Conservation (phyloP, 2,888 invertebrate species). For the Metallyticus violacea region DNA sequence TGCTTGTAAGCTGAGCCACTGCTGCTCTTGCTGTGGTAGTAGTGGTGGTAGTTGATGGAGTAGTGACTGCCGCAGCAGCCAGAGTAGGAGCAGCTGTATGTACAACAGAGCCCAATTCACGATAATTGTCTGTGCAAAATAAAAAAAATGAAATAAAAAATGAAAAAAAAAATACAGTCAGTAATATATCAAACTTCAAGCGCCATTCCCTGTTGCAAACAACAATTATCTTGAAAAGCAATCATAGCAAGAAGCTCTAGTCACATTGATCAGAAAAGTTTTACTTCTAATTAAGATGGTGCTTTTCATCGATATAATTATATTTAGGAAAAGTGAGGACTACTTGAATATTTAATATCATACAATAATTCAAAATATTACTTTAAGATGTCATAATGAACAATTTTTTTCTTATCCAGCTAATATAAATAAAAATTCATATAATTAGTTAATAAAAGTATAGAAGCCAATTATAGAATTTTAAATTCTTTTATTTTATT, state of each 20-base stretch:
- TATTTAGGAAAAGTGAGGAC: background rate
- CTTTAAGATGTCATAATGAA: background rate
- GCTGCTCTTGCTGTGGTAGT: conserved; percentile 48
- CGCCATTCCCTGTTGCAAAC: background rate
- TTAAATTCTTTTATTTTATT: no score
- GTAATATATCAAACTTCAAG: background rate
- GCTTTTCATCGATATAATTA: background rate
- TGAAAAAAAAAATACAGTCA: background rate
- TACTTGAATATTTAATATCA: background rate
- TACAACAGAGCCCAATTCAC: background rate
- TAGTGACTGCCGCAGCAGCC: conserved; percentile 1
- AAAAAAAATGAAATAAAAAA: background rate
- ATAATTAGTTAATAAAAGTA: no score
- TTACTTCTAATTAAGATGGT: background rate
- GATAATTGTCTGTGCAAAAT: background rate
- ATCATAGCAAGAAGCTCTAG: background rate
- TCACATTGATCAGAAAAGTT: background rate
- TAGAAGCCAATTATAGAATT: no score
- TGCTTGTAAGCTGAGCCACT: conserved; percentile 51
- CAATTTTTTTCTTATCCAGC: no score
- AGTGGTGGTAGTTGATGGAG: conserved; percentile 39
- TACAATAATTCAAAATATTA: background rate
- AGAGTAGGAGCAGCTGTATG: background rate
- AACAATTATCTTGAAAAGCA: background rate
- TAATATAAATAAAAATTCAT: no score